Percentiles rank a stretch among this genome's conserved stretches.
phyloP scores from a whole-genome alignment of 2,113 vertebrate species.

The Colaptes auratus region DNA sequence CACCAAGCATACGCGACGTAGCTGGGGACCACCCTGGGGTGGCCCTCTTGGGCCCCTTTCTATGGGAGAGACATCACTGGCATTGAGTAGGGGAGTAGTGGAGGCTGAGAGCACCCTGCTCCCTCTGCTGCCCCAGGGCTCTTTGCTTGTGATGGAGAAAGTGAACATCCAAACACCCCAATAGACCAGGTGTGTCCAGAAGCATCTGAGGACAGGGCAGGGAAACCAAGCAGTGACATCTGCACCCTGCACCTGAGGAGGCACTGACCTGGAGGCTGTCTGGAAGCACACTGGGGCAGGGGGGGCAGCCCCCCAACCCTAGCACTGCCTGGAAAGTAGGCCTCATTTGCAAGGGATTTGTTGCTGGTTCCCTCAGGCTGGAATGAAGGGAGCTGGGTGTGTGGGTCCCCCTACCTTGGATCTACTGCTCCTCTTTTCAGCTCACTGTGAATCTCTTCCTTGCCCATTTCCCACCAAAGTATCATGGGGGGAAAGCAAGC shows the following conservation, averaged over 20 bases:
- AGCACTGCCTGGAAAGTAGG: not conserved
- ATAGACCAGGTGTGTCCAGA: not conserved
- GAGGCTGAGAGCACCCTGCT: not conserved
- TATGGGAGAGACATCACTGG: fast-evolving
- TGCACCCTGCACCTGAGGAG: fast-evolving
- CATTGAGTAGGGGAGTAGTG: fast-evolving
- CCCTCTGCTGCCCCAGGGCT: fast-evolving
- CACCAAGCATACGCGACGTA: not conserved
- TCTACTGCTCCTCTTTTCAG: not conserved
- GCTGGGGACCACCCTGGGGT: not conserved
- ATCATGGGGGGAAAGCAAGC: not conserved
- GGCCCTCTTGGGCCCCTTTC: not conserved
- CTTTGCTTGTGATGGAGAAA: not conserved
- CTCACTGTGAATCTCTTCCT: not conserved
- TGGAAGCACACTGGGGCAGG: not conserved
- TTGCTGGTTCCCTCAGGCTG: not conserved
- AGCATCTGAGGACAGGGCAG: fast-evolving
- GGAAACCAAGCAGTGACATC: not conserved
- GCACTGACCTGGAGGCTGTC: fast-evolving
- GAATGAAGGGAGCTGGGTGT: not conserved
- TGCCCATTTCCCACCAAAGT: not conserved
- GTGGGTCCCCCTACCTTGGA: fast-evolving
- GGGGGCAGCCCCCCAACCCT: not conserved
- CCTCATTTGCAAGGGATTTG: not conserved
- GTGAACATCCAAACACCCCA: not conserved